Evolutionary conservation across 2,888 invertebrate genomes (phyloP).

Genomic region (Blastobasis lacticolella): DNA sequence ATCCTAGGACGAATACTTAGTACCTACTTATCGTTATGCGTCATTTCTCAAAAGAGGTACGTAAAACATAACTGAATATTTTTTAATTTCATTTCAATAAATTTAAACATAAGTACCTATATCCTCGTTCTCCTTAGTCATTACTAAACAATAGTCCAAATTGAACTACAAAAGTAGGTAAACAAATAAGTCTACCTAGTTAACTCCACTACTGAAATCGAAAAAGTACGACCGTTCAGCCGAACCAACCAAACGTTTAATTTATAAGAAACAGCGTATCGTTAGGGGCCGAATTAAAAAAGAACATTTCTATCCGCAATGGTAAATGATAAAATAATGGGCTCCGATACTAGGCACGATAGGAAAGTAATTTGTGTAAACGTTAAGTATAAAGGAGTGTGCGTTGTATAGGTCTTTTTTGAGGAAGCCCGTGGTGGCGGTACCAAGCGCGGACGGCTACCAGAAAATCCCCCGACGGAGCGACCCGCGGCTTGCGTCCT

Average conservation of each 20-base stretch:
- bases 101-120: no score
- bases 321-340: constrained; percentile 71
- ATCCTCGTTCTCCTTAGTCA: no score
- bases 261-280: constrained; percentile 16
- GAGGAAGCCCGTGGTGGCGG: constrained; percentile 42
- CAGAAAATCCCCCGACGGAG: constrained; percentile 64
- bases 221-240: constrained; percentile 4
- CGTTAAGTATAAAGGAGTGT: constrained; percentile 46
- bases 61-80: no score
- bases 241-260: constrained; percentile 1
- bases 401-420: constrained; percentile 19
- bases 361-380: constrained; percentile 71
- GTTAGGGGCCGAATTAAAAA: constrained; percentile 44
- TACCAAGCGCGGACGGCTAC: constrained; percentile 57
- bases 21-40: no score
- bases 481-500: constrained; percentile 40
- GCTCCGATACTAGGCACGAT: constrained; percentile 65
- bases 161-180: no score
- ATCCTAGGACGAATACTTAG: no score
- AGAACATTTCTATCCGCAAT: constrained; percentile 43
- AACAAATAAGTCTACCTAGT: no score
- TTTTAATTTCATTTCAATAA: no score
- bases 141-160: no score
- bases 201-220: neutral
- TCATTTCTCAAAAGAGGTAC: no score